These are phyloP conservation scores for Helogale parvula DNA, from an alignment of 2,113 vertebrate species.

Conservation along the genomic window DNA sequence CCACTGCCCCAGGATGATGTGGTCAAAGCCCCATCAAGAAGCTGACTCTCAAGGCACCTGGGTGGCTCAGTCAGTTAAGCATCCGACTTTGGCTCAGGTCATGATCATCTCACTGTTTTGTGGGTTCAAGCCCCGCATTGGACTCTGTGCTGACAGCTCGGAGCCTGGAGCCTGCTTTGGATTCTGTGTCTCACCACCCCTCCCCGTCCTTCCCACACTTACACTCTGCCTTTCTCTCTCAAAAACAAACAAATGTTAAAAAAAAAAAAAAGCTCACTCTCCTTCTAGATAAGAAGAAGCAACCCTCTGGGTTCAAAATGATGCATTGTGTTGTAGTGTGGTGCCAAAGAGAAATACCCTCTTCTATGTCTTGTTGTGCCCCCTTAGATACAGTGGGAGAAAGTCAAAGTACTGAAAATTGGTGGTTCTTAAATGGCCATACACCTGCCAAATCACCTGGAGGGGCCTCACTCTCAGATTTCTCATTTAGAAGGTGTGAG, in stretches of 20 bases:
- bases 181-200: too few relatives aligned
- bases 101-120: too few relatives aligned
- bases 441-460: not conserved
- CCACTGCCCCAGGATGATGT: fast-evolving
- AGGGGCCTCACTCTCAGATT: not conserved
- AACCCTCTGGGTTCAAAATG: not conserved
- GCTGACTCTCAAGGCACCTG: not conserved
- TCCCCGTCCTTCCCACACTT: too few relatives aligned
- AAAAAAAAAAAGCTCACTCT: not conserved
- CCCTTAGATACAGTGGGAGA: too few relatives aligned
- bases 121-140: too few relatives aligned
- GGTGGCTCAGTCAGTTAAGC: too few relatives aligned
- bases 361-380: not conserved
- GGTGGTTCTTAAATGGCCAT: not conserved
- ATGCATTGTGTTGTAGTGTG: too few relatives aligned
- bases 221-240: too few relatives aligned
- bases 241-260: too few relatives aligned
- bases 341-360: not conserved
- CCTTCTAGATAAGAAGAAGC: not conserved
- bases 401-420: not conserved
- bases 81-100: too few relatives aligned
- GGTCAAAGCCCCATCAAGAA: not conserved
- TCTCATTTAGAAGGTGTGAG: not conserved
- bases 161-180: too few relatives aligned
- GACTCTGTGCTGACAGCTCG: too few relatives aligned